A percentile compares a stretch with the other conserved stretches of the same genome.
These are phyloP conservation scores for Grallaria varia DNA, from an alignment of 2,113 vertebrate species.

Conservation along the genomic window DNA sequence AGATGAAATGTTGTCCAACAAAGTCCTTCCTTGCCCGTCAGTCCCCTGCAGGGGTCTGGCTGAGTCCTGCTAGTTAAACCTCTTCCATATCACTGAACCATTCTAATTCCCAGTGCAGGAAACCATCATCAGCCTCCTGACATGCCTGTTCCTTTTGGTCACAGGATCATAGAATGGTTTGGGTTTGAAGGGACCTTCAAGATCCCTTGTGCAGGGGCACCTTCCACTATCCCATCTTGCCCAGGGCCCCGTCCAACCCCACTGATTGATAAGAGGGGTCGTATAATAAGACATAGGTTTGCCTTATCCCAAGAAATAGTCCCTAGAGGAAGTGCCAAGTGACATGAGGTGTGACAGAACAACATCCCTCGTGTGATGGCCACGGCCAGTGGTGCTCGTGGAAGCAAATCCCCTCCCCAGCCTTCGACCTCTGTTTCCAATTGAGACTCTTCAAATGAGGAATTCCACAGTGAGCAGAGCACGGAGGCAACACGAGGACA, in stretches of 20 bases:
- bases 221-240: not conserved
- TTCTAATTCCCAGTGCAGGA: not conserved
- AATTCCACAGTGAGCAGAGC: not conserved
- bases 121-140: not conserved
- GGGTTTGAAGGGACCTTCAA: not conserved
- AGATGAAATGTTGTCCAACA: not conserved
- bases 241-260: not conserved
- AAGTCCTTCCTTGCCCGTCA: not conserved
- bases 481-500: not conserved
- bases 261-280: not conserved
- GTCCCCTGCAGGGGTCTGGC: not conserved
- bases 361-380: not conserved
- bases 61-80: not conserved
- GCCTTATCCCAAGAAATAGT: not conserved
- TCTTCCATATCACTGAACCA: not conserved
- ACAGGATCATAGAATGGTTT: not conserved
- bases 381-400: not conserved
- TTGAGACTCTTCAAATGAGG: not conserved
- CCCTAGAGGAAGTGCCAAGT: not conserved
- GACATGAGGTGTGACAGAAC: not conserved
- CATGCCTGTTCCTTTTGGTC: not conserved
- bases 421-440: not conserved
- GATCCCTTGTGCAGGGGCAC: not conserved
- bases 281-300: not conserved
- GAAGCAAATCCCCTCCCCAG: not conserved